phyloP scores from a whole-genome alignment of 2,888 invertebrate species.

The Achlya flavicornis region DNA sequence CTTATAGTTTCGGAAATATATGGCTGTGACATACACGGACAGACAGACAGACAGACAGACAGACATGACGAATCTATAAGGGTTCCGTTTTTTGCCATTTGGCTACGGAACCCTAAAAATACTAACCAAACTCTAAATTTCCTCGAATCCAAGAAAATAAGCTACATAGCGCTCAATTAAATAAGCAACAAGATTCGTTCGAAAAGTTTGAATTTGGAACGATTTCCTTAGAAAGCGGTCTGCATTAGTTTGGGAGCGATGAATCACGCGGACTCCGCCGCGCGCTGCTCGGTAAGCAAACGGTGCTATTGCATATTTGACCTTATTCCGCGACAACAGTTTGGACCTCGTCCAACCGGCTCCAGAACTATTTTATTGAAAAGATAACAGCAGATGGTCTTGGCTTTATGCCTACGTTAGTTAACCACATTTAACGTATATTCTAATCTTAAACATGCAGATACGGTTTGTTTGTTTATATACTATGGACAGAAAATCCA shows the following conservation, averaged over 20 bases:
- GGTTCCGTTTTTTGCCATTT: too few relatives aligned
- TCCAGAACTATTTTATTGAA: constrained; percentile 17
- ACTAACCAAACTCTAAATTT: too few relatives aligned
- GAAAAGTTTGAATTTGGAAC: neutral
- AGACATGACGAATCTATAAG: too few relatives aligned
- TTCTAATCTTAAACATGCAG: too few relatives aligned
- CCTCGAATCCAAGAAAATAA: neutral
- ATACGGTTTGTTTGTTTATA: too few relatives aligned
- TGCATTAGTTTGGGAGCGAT: constrained; percentile 1
- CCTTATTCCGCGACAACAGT: constrained; percentile 12
- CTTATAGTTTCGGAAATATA: too few relatives aligned
- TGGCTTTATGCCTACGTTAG: neutral
- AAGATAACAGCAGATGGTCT: neutral
- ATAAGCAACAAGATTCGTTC: neutral
- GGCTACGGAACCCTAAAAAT: too few relatives aligned
- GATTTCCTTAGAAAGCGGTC: neutral
- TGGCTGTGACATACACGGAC: too few relatives aligned
- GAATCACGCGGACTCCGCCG: neutral
- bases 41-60: too few relatives aligned
- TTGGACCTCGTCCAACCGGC: constrained; percentile 21
- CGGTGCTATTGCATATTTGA: constrained; percentile 10
- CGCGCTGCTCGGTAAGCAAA: neutral
- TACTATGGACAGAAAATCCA: too few relatives aligned
- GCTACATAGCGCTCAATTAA: neutral
- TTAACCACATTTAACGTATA: neutral